phyloP scores from a whole-genome alignment of 2,888 invertebrate genomes.

The Protophormia terraenovae region DNA sequence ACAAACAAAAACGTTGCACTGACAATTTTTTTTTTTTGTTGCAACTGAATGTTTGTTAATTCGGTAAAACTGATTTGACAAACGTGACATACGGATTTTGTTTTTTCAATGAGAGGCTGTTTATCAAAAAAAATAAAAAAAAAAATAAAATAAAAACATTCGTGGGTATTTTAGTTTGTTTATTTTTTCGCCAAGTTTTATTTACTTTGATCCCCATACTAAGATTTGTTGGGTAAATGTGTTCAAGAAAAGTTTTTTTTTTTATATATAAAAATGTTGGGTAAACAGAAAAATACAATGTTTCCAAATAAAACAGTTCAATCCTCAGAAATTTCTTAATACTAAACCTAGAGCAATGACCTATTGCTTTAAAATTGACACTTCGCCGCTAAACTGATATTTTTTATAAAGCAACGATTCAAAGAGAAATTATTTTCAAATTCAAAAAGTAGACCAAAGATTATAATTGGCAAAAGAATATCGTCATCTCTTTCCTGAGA shows the following conservation, averaged over 20 bases:
- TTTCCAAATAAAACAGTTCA: conserved; percentile 1
- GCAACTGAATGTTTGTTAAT: conserved; percentile 46
- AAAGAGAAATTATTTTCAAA: too few relatives aligned
- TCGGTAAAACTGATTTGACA: conserved; percentile 64
- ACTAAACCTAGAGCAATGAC: too few relatives aligned
- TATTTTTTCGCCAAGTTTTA: conserved; percentile 25
- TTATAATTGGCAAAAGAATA: too few relatives aligned
- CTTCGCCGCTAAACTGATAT: too few relatives aligned
- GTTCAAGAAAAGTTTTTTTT: background rate
- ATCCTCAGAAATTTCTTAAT: too few relatives aligned
- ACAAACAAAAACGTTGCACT: background rate
- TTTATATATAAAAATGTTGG: background rate
- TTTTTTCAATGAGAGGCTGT: background rate
- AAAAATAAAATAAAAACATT: conserved; percentile 23
- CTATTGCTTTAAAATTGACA: too few relatives aligned
- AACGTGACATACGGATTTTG: conserved; percentile 61
- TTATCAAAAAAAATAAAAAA: conserved; percentile 21
- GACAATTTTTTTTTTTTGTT: conserved; percentile 3
- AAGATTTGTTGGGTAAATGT: conserved; percentile 23
- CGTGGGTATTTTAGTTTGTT: conserved; percentile 26
- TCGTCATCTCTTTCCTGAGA: too few relatives aligned
- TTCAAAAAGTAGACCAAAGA: too few relatives aligned
- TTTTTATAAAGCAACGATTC: too few relatives aligned
- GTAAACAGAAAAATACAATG: background rate
- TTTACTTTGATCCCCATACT: conserved; percentile 45